Evolutionary conservation across 1,140 invertebrate species (phyloP), one percentile per base, ranked within the genome.

Genomic region (Propsilocerus akamusi): DNA sequence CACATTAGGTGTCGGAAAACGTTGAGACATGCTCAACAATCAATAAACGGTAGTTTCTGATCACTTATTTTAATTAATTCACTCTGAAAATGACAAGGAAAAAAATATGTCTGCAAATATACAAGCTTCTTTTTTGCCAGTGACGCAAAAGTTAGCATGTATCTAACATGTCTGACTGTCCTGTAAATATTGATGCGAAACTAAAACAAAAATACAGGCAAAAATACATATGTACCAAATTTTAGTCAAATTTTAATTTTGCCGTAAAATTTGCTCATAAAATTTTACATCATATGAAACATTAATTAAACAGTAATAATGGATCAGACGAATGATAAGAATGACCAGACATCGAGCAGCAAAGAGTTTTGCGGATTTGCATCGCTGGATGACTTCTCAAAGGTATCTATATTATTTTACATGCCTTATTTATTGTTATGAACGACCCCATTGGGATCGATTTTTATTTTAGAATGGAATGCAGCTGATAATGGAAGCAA

Each of bases 401-500:
- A 62, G 55, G 61, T 62, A 22, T 46, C 20, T 20, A 49, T 25
- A 46, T 2, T 25, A 10, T 37, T 53, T 26, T 32, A 48, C n/a
- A 54, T 46, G 32, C 47, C 26, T 47, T 46, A 28, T 54, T 30
- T 3, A 50, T 49, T 49, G 53, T 53, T 51, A 52, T 32, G 26
- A 28, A 28, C 26, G 17, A 49, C 32, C 14, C 54, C 37, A 48
- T 53, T 49, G 23, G 47, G 20, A 20, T 41, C 50, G n/a, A 52
- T 53, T 32, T 46, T 20, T 7, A 20, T 69, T 70, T 51, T 49
- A 78, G 76, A 62, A 65, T 59, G 72, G 70, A 3, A 74, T 72
- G 57, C 62, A 67, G 51, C 56, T 58, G 14, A 60, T 83, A n/a
- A 70, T 79, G 52, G 67, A 72, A 58, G 78, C 76, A 0, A 81